Base-by-base conservation (phyloP, 1,140 invertebrate species). In the Pogonomyrmex californicus region DNA sequence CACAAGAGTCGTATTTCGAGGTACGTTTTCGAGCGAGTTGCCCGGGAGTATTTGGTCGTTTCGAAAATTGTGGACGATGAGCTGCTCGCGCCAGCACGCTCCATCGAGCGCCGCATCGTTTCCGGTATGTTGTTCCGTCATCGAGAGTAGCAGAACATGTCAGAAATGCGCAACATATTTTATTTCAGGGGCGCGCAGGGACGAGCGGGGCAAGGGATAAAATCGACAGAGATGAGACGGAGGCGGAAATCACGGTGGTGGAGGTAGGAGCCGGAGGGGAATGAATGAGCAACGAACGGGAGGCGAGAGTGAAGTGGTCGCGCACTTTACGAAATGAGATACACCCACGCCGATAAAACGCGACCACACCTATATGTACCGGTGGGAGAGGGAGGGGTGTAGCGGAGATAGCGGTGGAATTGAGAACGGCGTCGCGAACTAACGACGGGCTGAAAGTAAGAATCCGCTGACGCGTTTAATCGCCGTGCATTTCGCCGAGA, bases 321-420 rank as follows among this genome's bases (percentile, higher is more conserved):
- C 47, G 89, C 86, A 90, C 89, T 90, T 90, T 90, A 77, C 88
- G 63, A 90, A 85, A 90, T 90, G 88, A 90, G 86, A 87, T 90
- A 90, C 88, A 89, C 75, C 86, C 70, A 82, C 79, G 81, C 47
- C 70, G 89, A 82, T 90, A 86, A 90, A 87, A 78, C 66, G 70
- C 81, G 49, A 83, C 85, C 86, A 63, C 86, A 85, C 88, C 88
- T 89, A 71, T 82, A 58, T 82, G 70, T 89, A 65, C 30, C 36
- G 12, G n/a, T n/a, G n/a, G n/a, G n/a, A n/a, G n/a, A n/a, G n/a
- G n/a, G n/a, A 47, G 38, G 83, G 36, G 62, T 85, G 70, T 41
- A 41, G 62, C n/a, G 71, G 66, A 51, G 78, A 78, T 63, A 66
- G 47, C 73, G 38, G 23, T 23, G 60, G 47, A 76, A 85, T 85